Base-by-base conservation (phyloP, 2,797 vertebrate species). In the Amphiprion clarkii region DNA sequence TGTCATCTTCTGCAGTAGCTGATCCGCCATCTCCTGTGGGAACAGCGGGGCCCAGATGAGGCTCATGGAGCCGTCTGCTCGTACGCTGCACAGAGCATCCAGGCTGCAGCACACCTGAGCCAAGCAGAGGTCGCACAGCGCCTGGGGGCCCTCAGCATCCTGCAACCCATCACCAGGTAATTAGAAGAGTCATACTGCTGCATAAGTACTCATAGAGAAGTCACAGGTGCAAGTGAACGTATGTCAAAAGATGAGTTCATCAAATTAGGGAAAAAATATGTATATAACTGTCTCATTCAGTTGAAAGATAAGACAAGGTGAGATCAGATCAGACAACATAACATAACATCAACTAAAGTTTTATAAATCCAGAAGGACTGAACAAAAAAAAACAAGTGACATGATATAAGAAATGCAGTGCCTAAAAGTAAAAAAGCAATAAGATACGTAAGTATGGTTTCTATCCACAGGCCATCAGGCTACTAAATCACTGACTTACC, bases 1-100 rank as follows among this genome's bases (percentile, higher is more conserved):
- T 49, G 95, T 95, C 97, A 99, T 97, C 0, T 94, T 96, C 77
- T 88, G 91, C 84, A 99, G 94, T 58, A 99, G 92, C 78, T 97
- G 96, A 89, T 99, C 97, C 1, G 96, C 96, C 83, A 97, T 94
- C 88, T 99, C 97, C 88, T 97, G 97, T 29, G 98, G 97, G 89
- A 99, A 97, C 55, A 97, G 83, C 0, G 96, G 96, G 48, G 95
- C 95, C 87, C 95, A 93, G 82, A 93, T 93, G 81, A 99, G 92
- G 84, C 95, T 93, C 36, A 98, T 87, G 0, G 97, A 98, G 72
- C 97, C 96, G 85, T 99, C 97, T 53, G 96, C 92, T 78, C 95
- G 94, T 71, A 93, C 93, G 80, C 92, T 95, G 91, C 97, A 99
- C 88, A 99, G 96, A 79, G 90, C 92, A 46, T 97, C 96, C 56